Evolutionary conservation across 37 sponge, comb jelly and placozoan genomes (phyloP).

Genomic region (Beroe ovata): DNA sequence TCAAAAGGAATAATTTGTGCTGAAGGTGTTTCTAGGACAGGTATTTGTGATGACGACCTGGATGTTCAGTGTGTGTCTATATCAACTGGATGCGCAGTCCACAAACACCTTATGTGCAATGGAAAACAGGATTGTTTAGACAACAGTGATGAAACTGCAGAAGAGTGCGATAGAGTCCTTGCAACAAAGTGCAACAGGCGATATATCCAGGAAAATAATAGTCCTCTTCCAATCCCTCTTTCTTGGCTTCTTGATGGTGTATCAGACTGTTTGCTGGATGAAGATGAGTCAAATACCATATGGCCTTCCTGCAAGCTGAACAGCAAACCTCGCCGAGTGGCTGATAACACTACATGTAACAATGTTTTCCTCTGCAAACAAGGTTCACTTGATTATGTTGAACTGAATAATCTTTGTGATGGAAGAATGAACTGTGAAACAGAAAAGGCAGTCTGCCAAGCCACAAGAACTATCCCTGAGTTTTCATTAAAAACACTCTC

Average conservation of each 20-base stretch:
- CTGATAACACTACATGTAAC: not conserved
- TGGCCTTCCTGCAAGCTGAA: not conserved
- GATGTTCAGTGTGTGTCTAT: no score
- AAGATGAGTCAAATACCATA: not conserved
- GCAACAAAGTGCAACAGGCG: no score
- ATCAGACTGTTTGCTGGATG: not conserved
- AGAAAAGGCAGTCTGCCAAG: not conserved
- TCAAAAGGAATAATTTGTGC: no score
- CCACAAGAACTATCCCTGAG: not conserved
- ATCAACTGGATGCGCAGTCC: no score
- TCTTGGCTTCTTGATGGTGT: not conserved
- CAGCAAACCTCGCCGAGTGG: not conserved
- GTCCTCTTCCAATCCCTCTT: not conserved
- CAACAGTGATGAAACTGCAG: no score
- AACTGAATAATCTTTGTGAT: not conserved
- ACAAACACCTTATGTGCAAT: no score
- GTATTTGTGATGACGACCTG: no score
- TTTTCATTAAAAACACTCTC: no score
- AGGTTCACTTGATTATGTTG: not conserved
- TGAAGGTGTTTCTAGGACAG: no score
- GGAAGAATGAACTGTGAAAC: not conserved
- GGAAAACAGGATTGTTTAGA: no score
- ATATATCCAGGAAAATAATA: no score
- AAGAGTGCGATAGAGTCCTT: no score
- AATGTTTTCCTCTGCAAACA: not conserved